Base-by-base conservation (phyloP, 2,113 vertebrate species). In the Ptilorrhoa leucosticta region DNA sequence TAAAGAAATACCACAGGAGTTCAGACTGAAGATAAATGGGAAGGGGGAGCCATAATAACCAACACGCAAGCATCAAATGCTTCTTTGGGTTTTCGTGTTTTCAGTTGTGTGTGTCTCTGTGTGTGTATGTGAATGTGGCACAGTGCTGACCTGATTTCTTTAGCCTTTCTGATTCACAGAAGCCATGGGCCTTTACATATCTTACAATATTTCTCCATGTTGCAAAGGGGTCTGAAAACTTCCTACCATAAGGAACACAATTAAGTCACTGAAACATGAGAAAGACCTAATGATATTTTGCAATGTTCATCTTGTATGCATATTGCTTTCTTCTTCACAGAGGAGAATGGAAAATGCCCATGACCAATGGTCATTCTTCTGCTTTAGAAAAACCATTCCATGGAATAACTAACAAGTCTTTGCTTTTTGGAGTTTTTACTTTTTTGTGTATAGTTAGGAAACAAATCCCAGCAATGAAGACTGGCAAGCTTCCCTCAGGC, bases 1-100 rank as follows among this genome's bases (percentile, higher is more conserved):
- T 57, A 33, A 14, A 51, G 26, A 70, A 90, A 82, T 40, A 47
- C 4, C 30, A 11, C 16, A 26, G 11, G 40, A 84, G 30, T 47
- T 83, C 45, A 47, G 24, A 37, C 3, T 0, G 4, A 65, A 45
- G 13, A 28, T 30, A 45, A 33, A 1, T 27, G 17, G 6, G 15
- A 23, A 87, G 39, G 3, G 7, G 6, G 2, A 66, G 2, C 10
- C 15, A n/a, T 12, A 83, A 54, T 12, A 86, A 39, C 5, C 26
- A 50, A 50, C 7, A 4, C 15, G 21, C 40, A 37, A n/a, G 3
- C 4, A 21, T 17, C 10, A 47, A 83, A 40, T 2, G 0, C 2
- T 15, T 54, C 15, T 54, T 77, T 69, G 13, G 7, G 2, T 35
- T 63, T 39, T 21, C 47, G 4, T 54, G 22, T 7, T 78, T 88